A percentile compares a stretch with the other conserved stretches of the same genome.
phyloP scores from a whole-genome alignment of 2,888 invertebrate species.

The Flexamia atlantica region DNA sequence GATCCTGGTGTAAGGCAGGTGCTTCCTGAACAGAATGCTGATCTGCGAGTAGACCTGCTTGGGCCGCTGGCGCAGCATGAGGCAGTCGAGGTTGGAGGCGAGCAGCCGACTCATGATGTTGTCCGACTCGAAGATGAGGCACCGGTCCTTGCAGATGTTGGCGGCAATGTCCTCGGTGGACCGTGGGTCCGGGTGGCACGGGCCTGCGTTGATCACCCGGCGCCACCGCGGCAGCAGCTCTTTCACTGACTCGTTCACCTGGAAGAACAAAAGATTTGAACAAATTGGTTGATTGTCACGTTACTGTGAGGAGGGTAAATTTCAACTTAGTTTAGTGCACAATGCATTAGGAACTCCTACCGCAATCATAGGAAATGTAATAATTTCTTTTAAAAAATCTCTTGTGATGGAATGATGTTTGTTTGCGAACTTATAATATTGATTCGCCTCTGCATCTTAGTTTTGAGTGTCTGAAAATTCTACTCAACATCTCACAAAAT shows the following conservation, averaged over 20 bases:
- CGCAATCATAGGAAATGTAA: no score
- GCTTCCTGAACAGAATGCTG: conserved; percentile 39
- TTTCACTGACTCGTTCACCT: neutral
- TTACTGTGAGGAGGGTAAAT: no score
- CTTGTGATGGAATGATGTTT: no score
- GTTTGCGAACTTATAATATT: no score
- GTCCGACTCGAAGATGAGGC: conserved; percentile 21
- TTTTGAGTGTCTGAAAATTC: no score
- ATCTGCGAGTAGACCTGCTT: conserved; percentile 20
- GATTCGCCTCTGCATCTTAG: no score
- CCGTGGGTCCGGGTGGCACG: conserved; percentile 21
- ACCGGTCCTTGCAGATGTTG: conserved; percentile 32
- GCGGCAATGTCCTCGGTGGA: neutral
- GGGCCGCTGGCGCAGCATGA: conserved; percentile 1
- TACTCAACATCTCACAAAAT: no score
- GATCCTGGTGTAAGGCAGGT: neutral
- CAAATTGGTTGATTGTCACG: no score
- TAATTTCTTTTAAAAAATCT: no score
- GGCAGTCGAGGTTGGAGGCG: neutral
- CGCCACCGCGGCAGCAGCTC: neutral
- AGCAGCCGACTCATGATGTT: conserved; percentile 44
- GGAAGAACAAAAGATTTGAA: no score
- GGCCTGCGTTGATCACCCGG: conserved; percentile 3
- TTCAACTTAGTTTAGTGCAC: no score
- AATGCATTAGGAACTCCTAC: no score